Base-by-base conservation (phyloP, 2,797 vertebrate genomes). In the Sphenodon punctatus region DNA sequence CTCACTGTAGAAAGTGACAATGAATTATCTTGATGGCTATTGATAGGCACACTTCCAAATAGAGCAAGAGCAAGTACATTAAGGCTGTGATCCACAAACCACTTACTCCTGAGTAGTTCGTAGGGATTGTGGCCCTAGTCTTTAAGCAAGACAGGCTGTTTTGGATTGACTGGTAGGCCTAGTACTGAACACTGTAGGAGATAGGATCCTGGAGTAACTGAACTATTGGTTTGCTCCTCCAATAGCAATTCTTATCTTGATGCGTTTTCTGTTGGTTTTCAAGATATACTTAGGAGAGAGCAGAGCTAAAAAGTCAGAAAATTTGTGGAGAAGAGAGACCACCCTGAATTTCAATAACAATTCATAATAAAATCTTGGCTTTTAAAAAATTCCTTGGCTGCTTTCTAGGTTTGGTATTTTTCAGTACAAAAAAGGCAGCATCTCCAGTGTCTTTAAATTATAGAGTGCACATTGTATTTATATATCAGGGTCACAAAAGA, bases 301-400 rank as follows among this genome's bases (percentile, higher is more conserved):
- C 78, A 60, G 67, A 78, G 55, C 58, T 70, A 68, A 84, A 80
- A 72, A 78, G 61, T 34, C 75, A 78, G 70, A 78, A 75, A 23
- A 38, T 70, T 78, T 75, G 43, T 58, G 30, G 66, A 63, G 73
- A 75, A 56, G 22, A 7, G 32, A 66, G 80, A 86, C 84, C 89
- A 92, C 89, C 86, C 89, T 91, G 69, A 67, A 79, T 88, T 90
- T 78, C 76, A 84, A 0, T 69, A 81, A 75, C 56, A 82, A 63
- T 78, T 66, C 42, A 48, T 45, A 81, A 86, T 66, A 83, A 88
- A 82, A 58, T 73, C 46, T 74, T 86, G 64, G 45, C 51, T 83
- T 92, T 92, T 65, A 58, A 43, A 80, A 87, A 82, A 71, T 71
- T 89, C 69, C 82, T 89, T 82, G 83, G 55, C 74, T 84, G 48